phyloP scores from a whole-genome alignment of 2,888 invertebrate species.

The Frankliniella fusca region DNA sequence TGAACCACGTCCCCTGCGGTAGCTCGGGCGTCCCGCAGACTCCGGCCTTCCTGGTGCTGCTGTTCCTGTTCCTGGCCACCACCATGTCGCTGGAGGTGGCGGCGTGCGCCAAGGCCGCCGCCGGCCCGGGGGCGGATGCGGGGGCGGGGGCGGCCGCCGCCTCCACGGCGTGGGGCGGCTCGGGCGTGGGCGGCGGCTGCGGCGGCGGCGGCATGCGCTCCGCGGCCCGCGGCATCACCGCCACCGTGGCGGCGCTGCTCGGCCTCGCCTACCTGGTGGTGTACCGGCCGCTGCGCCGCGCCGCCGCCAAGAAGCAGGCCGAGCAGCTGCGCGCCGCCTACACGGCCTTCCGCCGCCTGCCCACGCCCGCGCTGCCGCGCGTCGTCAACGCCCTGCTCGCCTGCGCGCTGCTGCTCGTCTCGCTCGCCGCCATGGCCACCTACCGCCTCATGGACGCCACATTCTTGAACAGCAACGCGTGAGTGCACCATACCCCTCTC shows the following conservation, averaged over 20 bases:
- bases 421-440: conserved; percentile 10
- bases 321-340: conserved; percentile 16
- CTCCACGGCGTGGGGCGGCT: background rate
- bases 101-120: background rate
- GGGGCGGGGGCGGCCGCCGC: background rate
- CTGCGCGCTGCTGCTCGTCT: conserved; percentile 3
- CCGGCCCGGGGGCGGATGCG: background rate
- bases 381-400: conserved; percentile 18
- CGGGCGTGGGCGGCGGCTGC: background rate
- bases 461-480: background rate
- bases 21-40: conserved; percentile 7
- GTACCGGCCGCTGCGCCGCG: conserved; percentile 19
- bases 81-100: conserved; percentile 16
- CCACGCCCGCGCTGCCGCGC: conserved; percentile 5
- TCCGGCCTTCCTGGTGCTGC: conserved; percentile 2
- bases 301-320: conserved; percentile 14
- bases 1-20: conserved; percentile 12
- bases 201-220: conserved; percentile 9
- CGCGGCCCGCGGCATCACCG: background rate
- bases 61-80: conserved; percentile 15
- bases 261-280: conserved; percentile 3
- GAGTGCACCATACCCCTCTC: background rate
- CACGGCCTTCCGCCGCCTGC: conserved; percentile 14
- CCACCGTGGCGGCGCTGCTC: background rate
- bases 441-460: conserved; percentile 13